Conservation (phyloP, 2,113 vertebrate genomes). For the Cottus gobio region DNA sequence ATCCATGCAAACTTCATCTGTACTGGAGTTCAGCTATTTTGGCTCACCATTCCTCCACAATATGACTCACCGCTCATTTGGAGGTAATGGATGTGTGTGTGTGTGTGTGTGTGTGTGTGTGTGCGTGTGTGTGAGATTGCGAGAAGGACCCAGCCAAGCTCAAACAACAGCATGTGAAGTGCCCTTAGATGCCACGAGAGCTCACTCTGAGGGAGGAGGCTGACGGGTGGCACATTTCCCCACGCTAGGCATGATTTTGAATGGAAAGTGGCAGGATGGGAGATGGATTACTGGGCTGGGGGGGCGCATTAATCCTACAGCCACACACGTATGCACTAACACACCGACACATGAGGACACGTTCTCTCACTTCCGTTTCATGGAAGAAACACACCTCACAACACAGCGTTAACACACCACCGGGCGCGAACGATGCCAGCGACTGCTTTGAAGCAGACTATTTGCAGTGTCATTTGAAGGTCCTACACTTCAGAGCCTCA, state of each 20-base stretch:
- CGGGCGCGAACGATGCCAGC: constrained; percentile 39
- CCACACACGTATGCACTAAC: constrained; percentile 33
- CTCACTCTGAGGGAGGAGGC: constrained; percentile 32
- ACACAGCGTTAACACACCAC: not conserved
- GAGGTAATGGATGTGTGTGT: constrained; percentile 23
- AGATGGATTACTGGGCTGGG: constrained; percentile 60
- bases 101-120: constrained; percentile 16
- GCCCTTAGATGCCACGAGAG: constrained; percentile 54
- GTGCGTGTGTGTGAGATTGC: constrained; percentile 11
- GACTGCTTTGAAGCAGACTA: constrained; percentile 34
- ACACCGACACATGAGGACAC: constrained; percentile 17
- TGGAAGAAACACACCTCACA: not conserved
- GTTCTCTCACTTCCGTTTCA: not conserved
- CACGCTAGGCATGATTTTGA: constrained; percentile 42
- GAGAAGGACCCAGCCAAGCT: constrained; percentile 39
- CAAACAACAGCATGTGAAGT: constrained; percentile 61
- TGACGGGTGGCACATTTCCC: constrained; percentile 57
- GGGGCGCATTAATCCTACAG: constrained; percentile 52
- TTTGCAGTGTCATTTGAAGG: constrained; percentile 68
- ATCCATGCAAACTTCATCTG: constrained; percentile 9
- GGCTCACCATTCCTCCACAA: constrained; percentile 8
- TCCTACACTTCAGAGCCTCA: constrained; percentile 22
- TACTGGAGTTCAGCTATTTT: constrained; percentile 9
- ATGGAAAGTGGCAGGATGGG: constrained; percentile 64
- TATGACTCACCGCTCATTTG: constrained; percentile 41